These are phyloP conservation scores for Microchrysa polita DNA, from an alignment of 2,888 invertebrate species.

Conservation along the genomic window DNA sequence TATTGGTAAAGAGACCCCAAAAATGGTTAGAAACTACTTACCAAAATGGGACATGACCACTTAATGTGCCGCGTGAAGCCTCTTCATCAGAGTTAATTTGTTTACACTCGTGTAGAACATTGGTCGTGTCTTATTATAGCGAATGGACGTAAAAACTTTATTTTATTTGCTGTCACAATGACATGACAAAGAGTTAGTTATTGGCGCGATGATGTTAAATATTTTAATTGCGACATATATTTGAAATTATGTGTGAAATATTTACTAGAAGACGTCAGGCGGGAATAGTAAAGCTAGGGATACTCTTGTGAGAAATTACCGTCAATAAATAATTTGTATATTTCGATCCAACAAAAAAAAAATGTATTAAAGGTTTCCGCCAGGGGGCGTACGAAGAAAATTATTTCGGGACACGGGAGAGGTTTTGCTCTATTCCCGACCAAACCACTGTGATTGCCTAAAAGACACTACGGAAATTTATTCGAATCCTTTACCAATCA, in stretches of 20 bases:
- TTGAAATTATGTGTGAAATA: neutral
- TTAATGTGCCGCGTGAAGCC: slow-evolving; percentile 34
- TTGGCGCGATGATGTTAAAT: neutral
- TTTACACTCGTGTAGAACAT: slow-evolving; percentile 46
- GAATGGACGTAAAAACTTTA: neutral
- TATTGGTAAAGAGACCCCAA: slow-evolving; percentile 46
- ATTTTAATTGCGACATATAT: neutral
- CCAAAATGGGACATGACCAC: slow-evolving; percentile 50
- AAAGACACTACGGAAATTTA: too few relatives aligned
- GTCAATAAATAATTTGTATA: too few relatives aligned
- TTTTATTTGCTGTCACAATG: neutral
- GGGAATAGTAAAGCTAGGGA: too few relatives aligned
- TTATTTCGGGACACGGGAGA: too few relatives aligned
- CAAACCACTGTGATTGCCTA: too few relatives aligned
- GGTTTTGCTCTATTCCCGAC: too few relatives aligned
- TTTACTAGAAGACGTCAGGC: too few relatives aligned
- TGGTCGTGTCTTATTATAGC: slow-evolving; percentile 1
- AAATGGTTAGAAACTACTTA: slow-evolving; percentile 48
- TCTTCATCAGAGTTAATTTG: slow-evolving; percentile 49
- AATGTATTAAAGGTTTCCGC: too few relatives aligned
- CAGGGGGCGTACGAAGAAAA: too few relatives aligned
- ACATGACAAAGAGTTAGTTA: neutral
- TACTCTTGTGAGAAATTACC: too few relatives aligned
- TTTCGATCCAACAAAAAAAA: too few relatives aligned
- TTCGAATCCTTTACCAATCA: too few relatives aligned